Evolutionary conservation across 2,888 invertebrate species (phyloP), one percentile per base, ranked within the genome.

Genomic region (Neoitamus cyanurus): DNA sequence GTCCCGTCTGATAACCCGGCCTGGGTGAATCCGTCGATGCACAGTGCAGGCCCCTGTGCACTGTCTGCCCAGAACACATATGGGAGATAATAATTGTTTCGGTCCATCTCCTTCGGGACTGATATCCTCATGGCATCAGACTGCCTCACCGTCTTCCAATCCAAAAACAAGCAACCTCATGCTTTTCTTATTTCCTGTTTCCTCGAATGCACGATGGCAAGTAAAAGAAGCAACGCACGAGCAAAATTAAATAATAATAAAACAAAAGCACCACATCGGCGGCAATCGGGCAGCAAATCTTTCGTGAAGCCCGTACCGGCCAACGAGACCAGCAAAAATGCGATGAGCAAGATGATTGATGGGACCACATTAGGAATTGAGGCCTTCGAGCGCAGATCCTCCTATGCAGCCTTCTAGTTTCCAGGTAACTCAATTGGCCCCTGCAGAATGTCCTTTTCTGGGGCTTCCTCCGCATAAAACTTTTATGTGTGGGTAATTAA

Each of bases 401-500:
- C 34, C 80, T 58, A 36, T 34, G 31, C 48, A 30, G 68, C 80
- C 80, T 15, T 58, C 80, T 80, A 80, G 80, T 68, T 80, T 80
- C 68, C 48, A 80, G 80, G 80, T 58, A 80, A 80, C 80, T 80
- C 80, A 80, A 80, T 80, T 20, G 80, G 30, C 9, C 42, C 30
- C 78, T 30, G 34, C 13, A 28, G 46, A 78, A 58, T 68, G 80
- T 80, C 58, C 68, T 68, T 34, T 80, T 80, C 58, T 68, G 80
- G 7, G 58, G 58, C 34, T 34, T 15, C 48, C 28, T 80, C 31
- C 80, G 34, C 83, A 83, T 83, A 83, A 83, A 83, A 70, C n/a
- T 42, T 83, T 83, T 83, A 83, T 83, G 80, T 83, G 69, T 70
- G 70, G 70, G 83, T 83, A 83, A 83, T 83, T 83, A 83, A 83